Evolutionary conservation across 1,140 invertebrate species (phyloP), one percentile per base, ranked within the genome.

Genomic region (Temnothorax nylanderi): DNA sequence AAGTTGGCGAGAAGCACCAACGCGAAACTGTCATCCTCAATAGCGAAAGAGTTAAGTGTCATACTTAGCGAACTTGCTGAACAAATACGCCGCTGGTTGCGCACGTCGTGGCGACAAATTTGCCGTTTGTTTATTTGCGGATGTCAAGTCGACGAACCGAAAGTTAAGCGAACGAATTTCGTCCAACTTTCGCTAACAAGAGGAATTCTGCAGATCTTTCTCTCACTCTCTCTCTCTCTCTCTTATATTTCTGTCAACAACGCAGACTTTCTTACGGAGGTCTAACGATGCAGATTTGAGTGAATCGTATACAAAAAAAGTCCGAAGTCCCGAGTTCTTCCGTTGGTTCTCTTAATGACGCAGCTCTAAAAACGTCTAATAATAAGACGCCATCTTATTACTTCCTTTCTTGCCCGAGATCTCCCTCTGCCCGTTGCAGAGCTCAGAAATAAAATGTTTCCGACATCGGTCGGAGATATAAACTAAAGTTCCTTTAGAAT

Each of bases 31-130:
- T 74, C 54, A 41, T 60, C 54, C 58, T 74, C 69, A 82, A 82
- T 74, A 74, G 65, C 64, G 21, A 81, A 71, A 82, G 80, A 82
- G 26, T 82, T 82, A 72, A 82, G 67, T 81, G 78, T 74, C 67
- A 82, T 74, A 81, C 67, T 58, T 74, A 60, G 80, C 41, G 54
- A 82, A 82, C 51, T 82, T 37, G 51, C 26, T 58, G 67, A 82
- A 82, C 80, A 82, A 60, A 82, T 58, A 74, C 37, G 67, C 4
- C 67, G 37, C 34, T 47, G 65, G 51, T 82, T 74, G 80, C 80
- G 67, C 67, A 81, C 37, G 51, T 81, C 64, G 47, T 49, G 34
- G 65, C 65, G 65, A 71, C 77, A 71, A 74, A 82, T 82, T 74
- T 34, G 51, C 41, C 65, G 65, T 60, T 74, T 82, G 69, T 82